Evolutionary conservation across 2,888 invertebrate genomes (phyloP).

Genomic region (Spilarctia lutea): DNA sequence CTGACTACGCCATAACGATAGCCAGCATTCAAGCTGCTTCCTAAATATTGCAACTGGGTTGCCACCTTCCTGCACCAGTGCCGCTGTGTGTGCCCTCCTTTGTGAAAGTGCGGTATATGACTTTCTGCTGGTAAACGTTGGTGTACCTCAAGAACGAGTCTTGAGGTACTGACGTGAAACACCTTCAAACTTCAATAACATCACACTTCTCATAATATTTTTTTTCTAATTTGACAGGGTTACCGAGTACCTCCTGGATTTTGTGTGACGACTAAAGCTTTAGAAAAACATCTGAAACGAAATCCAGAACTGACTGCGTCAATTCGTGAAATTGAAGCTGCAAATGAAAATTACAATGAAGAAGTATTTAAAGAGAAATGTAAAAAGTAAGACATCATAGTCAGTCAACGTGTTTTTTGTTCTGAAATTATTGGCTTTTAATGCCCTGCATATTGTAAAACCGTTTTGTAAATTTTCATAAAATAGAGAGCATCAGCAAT

Average conservation of each 20-base stretch:
- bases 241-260: constrained; percentile 90
- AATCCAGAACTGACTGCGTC: constrained; percentile 77
- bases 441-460: too few relatives aligned
- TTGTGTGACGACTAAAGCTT: constrained; percentile 88
- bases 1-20: too few relatives aligned
- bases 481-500: not conserved
- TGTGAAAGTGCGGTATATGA: too few relatives aligned
- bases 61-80: too few relatives aligned
- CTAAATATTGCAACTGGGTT: too few relatives aligned
- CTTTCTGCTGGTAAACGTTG: too few relatives aligned
- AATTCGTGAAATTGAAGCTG: constrained; percentile 82
- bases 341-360: constrained; percentile 81
- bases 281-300: constrained; percentile 85
- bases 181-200: too few relatives aligned
- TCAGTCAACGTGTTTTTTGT: not conserved
- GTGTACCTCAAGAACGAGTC: too few relatives aligned
- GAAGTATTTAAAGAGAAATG: constrained; percentile 84
- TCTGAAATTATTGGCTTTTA: not conserved
- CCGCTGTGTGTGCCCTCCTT: too few relatives aligned
- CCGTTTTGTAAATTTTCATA: too few relatives aligned
- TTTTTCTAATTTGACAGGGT: constrained; percentile 63
- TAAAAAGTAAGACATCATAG: constrained; percentile 59
- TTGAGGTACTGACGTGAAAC: too few relatives aligned
- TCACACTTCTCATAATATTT: not conserved
- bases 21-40: too few relatives aligned